phyloP scores from a whole-genome alignment of 2,888 invertebrate species.

The Polyommatus iphigenia region DNA sequence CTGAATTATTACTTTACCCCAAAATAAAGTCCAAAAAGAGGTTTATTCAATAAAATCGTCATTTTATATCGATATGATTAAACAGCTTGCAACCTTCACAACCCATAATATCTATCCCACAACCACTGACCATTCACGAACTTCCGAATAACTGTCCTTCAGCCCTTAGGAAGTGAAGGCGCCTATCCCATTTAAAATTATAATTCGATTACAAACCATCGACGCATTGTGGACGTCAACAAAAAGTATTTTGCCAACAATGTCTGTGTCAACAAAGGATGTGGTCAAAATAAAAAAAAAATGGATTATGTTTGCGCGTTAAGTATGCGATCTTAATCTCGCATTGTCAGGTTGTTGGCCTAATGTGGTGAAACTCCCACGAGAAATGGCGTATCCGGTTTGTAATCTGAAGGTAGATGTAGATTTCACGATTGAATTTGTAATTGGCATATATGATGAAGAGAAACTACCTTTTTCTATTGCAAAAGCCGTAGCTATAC shows the following conservation, averaged over 20 bases:
- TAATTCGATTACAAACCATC: slow-evolving; percentile 70
- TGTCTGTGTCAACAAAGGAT: slow-evolving; percentile 63
- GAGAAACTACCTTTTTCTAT: not conserved
- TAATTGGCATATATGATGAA: not conserved
- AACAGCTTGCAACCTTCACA: not conserved
- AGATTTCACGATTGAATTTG: not conserved
- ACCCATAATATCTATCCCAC: not conserved
- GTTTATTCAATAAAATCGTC: no score
- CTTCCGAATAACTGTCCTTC: slow-evolving; percentile 24
- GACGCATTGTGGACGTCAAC: slow-evolving; percentile 54
- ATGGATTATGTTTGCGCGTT: slow-evolving; percentile 61
- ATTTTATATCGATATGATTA: not conserved
- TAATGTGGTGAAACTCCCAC: slow-evolving; percentile 63
- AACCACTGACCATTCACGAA: not conserved
- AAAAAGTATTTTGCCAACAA: slow-evolving; percentile 77
- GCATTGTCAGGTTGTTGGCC: slow-evolving; percentile 67
- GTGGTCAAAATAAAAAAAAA: slow-evolving; percentile 58
- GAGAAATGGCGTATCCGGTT: slow-evolving; percentile 51
- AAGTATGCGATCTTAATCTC: slow-evolving; percentile 78
- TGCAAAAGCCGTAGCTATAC: no score
- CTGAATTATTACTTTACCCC: not conserved
- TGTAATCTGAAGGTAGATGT: not conserved
- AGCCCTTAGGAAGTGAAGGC: slow-evolving; percentile 20
- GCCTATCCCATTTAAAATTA: slow-evolving; percentile 46
- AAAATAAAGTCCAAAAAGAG: no score